These are phyloP conservation scores for Zonotrichia leucophrys DNA, from an alignment of 2,113 vertebrate species.

Conservation along the genomic window DNA sequence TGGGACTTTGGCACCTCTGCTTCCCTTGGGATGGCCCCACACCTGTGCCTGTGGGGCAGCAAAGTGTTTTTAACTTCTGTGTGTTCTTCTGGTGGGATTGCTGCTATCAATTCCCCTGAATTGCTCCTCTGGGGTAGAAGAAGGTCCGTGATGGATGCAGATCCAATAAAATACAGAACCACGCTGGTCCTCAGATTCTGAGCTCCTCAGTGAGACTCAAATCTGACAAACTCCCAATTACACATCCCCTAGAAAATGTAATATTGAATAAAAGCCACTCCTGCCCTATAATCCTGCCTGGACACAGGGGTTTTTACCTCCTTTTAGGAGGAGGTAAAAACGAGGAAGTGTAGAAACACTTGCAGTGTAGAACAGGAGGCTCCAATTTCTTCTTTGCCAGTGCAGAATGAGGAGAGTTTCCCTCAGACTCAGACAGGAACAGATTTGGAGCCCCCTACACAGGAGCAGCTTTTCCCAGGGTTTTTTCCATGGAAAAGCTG, in stretches of 20 bases:
- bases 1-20: fast-evolving
- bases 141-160: neutral
- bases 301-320: neutral
- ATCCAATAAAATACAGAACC: neutral
- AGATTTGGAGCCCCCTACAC: fast-evolving
- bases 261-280: neutral
- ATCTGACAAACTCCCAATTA: neutral
- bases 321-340: neutral
- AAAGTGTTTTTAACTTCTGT: neutral
- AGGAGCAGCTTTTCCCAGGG: too few relatives aligned
- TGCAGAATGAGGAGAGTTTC: neutral
- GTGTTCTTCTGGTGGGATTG: fast-evolving
- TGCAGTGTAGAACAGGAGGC: fast-evolving
- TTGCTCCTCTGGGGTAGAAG: neutral
- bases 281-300: neutral
- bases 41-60: fast-evolving
- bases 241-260: neutral
- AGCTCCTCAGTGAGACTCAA: neutral
- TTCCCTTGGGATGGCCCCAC: fast-evolving
- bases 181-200: neutral
- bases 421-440: neutral
- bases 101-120: neutral
- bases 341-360: neutral
- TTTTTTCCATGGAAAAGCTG: fast-evolving
- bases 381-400: fast-evolving